phyloP scores from a whole-genome alignment of 1,140 invertebrate species.

The Vollenhovia emeryi region DNA sequence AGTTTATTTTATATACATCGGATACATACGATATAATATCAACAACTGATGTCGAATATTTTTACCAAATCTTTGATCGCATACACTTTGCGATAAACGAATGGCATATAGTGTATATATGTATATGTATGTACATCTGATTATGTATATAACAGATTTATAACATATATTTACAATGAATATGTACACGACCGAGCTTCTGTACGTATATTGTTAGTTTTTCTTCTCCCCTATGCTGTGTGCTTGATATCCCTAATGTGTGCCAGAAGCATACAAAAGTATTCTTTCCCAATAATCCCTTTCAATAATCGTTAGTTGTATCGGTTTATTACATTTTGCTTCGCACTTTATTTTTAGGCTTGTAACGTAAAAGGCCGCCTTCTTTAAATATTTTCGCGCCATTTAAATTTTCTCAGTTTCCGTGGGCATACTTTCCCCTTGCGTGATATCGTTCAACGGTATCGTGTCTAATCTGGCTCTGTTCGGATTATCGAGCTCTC shows the following conservation, averaged over 20 bases:
- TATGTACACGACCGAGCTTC: background rate
- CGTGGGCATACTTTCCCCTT: slow-evolving; percentile 79
- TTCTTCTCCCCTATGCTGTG: background rate
- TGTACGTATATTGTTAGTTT: background rate
- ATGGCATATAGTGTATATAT: slow-evolving; percentile 55
- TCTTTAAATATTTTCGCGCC: too few relatives aligned
- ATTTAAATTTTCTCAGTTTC: slow-evolving; percentile 78
- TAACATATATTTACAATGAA: slow-evolving; percentile 46
- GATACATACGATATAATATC: background rate
- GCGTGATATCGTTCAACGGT: slow-evolving; percentile 77
- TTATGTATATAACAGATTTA: slow-evolving; percentile 68
- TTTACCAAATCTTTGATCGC: slow-evolving; percentile 74
- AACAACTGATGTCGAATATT: slow-evolving; percentile 66
- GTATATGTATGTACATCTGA: slow-evolving; percentile 60
- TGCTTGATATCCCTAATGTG: background rate
- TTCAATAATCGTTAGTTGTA: too few relatives aligned
- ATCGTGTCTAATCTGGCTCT: slow-evolving; percentile 66
- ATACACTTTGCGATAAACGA: slow-evolving; percentile 56
- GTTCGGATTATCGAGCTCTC: slow-evolving; percentile 59
- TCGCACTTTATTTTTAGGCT: too few relatives aligned
- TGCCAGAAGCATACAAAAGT: too few relatives aligned
- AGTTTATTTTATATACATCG: slow-evolving; percentile 76
- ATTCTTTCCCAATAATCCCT: too few relatives aligned
- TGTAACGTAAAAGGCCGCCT: too few relatives aligned
- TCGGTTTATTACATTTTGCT: too few relatives aligned